Percentiles rank a stretch among this genome's conserved stretches.
Conservation (phyloP, 2,113 vertebrate genomes). For the Cyanoliseus patagonus region DNA sequence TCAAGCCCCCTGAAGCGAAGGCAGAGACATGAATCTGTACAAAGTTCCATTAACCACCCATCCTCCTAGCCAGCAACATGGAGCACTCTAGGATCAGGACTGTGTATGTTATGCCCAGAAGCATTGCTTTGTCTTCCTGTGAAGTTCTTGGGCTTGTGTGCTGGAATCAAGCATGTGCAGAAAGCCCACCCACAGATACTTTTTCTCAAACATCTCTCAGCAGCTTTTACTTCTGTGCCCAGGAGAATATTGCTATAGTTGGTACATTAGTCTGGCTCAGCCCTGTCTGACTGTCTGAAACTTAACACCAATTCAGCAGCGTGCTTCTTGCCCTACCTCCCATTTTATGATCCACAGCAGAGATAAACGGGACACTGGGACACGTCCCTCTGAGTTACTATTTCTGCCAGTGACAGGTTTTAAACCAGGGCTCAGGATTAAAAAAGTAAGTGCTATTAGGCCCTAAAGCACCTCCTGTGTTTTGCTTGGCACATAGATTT, state of each 20-base stretch:
- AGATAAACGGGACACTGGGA: not conserved
- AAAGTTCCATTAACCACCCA: conserved; percentile 30
- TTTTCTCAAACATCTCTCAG: not conserved
- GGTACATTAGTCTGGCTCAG: not conserved
- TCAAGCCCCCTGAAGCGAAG: not conserved
- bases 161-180: not conserved
- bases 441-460: not conserved
- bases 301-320: not conserved
- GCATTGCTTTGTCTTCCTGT: not conserved
- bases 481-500: not conserved
- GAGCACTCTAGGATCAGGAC: not conserved
- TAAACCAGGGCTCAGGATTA: not conserved
- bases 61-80: not conserved
- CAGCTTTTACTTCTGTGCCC: not conserved
- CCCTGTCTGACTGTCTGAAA: conserved; percentile 16
- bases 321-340: not conserved
- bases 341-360: not conserved
- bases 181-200: not conserved
- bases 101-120: not conserved
- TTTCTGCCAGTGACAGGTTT: not conserved
- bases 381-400: not conserved
- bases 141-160: not conserved
- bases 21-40: not conserved
- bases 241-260: not conserved
- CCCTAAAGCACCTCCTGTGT: not conserved